Evolutionary conservation across 2,113 vertebrate genomes (phyloP).

Genomic region (Speoplatyrhinus poulsoni): DNA sequence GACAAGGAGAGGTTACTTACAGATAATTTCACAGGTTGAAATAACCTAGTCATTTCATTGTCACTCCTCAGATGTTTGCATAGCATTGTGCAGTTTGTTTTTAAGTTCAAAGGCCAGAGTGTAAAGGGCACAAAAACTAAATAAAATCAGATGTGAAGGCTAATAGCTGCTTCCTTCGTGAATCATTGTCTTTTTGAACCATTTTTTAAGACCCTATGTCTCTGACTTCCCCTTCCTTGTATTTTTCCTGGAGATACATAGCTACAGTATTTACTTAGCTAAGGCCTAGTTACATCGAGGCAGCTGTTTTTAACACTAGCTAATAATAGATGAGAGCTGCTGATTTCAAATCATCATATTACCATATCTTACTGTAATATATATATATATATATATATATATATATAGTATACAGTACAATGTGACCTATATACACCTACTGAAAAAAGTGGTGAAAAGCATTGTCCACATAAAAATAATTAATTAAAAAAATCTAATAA

Average conservation of each 20-base stretch:
- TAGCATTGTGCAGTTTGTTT: conserved; percentile 23
- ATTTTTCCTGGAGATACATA: conserved; percentile 21
- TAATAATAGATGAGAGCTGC: not conserved
- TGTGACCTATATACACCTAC: too few relatives aligned
- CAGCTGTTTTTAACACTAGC: not conserved
- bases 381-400: too few relatives aligned
- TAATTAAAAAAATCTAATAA: too few relatives aligned
- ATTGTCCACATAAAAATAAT: too few relatives aligned
- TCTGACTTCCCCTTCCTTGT: conserved; percentile 51
- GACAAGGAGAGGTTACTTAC: too few relatives aligned
- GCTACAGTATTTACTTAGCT: conserved; percentile 23
- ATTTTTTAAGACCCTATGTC: conserved; percentile 20
- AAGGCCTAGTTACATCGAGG: conserved; percentile 2
- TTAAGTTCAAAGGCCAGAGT: conserved; percentile 51
- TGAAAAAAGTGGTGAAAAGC: too few relatives aligned
- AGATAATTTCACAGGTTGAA: too few relatives aligned
- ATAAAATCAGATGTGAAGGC: conserved; percentile 51
- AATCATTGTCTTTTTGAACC: conserved; percentile 47
- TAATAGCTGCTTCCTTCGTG: conserved; percentile 64
- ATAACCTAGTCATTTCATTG: not conserved
- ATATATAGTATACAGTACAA: too few relatives aligned
- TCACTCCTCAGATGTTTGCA: conserved; percentile 42
- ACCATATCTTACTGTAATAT: too few relatives aligned
- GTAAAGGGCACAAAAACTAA: conserved; percentile 31
- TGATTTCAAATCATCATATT: not conserved